Conservation (phyloP, 1,140 invertebrate genomes). For the Macrobrachium nipponense region DNA sequence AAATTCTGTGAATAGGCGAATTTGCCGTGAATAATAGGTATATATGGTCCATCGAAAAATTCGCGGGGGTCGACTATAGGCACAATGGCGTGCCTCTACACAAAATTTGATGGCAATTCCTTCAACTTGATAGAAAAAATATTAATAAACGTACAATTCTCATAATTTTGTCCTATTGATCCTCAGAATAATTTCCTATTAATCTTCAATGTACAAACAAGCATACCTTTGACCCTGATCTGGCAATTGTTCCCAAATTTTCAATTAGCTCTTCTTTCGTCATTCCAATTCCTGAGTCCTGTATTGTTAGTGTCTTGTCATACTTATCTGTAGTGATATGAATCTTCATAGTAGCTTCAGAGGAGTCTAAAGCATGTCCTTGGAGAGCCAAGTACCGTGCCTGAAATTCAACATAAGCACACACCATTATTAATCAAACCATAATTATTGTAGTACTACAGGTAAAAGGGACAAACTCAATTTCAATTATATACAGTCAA, state of each 20-base stretch:
- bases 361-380: conserved; percentile 65
- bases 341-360: conserved; percentile 79
- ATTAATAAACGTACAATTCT: too few species aligned
- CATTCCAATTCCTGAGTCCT: conserved; percentile 96
- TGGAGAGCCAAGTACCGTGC: conserved; percentile 64
- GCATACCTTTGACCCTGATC: conserved; percentile 91
- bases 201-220: background rate
- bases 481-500: too few species aligned
- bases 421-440: background rate
- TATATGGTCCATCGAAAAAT: too few species aligned
- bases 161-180: too few species aligned
- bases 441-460: background rate
- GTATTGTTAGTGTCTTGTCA: conserved; percentile 85
- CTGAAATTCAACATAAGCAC: conserved; percentile 73
- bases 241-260: conserved; percentile 94
- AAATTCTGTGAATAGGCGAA: too few species aligned
- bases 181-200: too few species aligned
- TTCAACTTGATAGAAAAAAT: too few species aligned
- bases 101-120: too few species aligned
- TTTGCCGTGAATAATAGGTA: too few species aligned
- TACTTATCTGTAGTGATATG: conserved; percentile 90
- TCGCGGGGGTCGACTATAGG: too few species aligned
- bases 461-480: background rate
- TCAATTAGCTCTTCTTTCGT: conserved; percentile 89
- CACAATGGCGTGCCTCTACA: too few species aligned